Conservation (phyloP, 2,113 vertebrate genomes). For the Neolamprologus sp. region DNA sequence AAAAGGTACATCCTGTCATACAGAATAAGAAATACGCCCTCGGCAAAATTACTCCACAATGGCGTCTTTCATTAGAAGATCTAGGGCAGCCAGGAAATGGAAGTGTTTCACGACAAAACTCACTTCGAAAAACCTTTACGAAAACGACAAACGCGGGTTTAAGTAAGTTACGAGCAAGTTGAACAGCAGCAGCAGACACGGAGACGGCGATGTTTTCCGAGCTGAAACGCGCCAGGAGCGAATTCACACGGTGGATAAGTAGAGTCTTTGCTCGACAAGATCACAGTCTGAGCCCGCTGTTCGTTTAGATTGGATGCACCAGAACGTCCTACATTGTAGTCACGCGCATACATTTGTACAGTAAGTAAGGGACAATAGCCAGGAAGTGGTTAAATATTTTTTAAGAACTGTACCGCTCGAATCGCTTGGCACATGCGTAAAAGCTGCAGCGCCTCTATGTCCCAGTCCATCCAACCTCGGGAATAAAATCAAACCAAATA, state of each 20-base stretch:
- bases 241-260: slow-evolving; percentile 55
- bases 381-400: slow-evolving; percentile 72
- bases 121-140: neutral
- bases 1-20: slow-evolving; percentile 62
- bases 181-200: slow-evolving; percentile 2
- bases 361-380: slow-evolving; percentile 51
- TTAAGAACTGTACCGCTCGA: slow-evolving; percentile 72
- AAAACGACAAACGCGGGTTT: neutral
- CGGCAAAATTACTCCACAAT: slow-evolving; percentile 78
- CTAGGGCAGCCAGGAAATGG: slow-evolving; percentile 68
- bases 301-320: neutral
- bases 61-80: slow-evolving; percentile 76
- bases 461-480: slow-evolving; percentile 80
- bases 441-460: slow-evolving; percentile 85
- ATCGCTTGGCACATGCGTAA: slow-evolving; percentile 93
- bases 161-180: slow-evolving; percentile 50
- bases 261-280: slow-evolving; percentile 32
- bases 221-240: slow-evolving; percentile 61
- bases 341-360: slow-evolving; percentile 16
- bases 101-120: slow-evolving; percentile 28
- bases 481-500: slow-evolving; percentile 83
- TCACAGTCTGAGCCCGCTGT: neutral
- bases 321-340: neutral
- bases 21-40: slow-evolving; percentile 60
- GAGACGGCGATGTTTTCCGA: slow-evolving; percentile 22